These are phyloP conservation scores for Macrobrachium rosenbergii DNA, from an alignment of 1,140 invertebrate genomes.

Conservation along the genomic window DNA sequence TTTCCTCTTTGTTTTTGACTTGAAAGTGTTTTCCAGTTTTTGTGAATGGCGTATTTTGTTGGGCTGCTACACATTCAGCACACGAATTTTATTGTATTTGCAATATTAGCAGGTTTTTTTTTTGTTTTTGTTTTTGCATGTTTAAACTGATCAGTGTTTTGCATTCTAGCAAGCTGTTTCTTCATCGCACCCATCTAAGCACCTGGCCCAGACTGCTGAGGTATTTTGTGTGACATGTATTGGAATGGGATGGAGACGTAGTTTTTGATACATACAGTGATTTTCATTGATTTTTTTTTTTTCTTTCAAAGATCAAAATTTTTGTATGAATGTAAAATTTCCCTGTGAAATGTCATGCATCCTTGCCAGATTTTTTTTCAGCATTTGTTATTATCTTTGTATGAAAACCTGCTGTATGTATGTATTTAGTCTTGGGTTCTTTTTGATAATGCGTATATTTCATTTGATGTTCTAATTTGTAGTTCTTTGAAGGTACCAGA, in stretches of 20 bases:
- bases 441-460: too few species aligned
- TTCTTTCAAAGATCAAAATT: too few species aligned
- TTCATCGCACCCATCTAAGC: slow-evolving; percentile 47
- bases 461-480: too few species aligned
- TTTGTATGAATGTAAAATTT: too few species aligned
- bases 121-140: slow-evolving; percentile 13
- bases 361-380: too few species aligned
- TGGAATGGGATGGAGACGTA: not conserved
- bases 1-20: not conserved
- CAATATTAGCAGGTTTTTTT: not conserved
- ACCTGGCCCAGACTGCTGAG: slow-evolving; percentile 49
- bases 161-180: slow-evolving; percentile 55
- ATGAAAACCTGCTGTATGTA: too few species aligned
- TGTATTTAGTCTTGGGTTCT: too few species aligned
- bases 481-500: too few species aligned
- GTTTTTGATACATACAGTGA: not conserved
- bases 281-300: too few species aligned
- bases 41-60: not conserved
- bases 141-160: slow-evolving; percentile 41
- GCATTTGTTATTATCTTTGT: too few species aligned
- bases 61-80: slow-evolving; percentile 33
- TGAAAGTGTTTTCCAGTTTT: not conserved
- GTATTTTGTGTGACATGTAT: slow-evolving; percentile 37
- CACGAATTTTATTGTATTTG: not conserved
- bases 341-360: too few species aligned